Percentiles rank a stretch among this genome's conserved stretches.
Evolutionary conservation across 2,888 invertebrate species (phyloP).

Genomic region (Cybosia mesomella): DNA sequence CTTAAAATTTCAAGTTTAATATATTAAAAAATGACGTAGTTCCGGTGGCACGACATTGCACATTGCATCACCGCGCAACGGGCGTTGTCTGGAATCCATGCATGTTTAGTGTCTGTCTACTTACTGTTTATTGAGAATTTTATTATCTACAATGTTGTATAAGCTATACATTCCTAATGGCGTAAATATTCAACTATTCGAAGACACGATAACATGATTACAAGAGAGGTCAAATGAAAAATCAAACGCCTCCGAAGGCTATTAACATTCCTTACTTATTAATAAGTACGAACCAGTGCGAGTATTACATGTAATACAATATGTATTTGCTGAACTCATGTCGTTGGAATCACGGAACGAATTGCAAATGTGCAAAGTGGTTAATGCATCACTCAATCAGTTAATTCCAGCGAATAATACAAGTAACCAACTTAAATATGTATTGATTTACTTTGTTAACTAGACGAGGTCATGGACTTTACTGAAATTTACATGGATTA

Average conservation of each 20-base stretch:
- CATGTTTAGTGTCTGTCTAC: constrained; percentile 55
- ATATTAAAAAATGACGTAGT: constrained; percentile 48
- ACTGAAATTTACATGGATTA: constrained; percentile 12
- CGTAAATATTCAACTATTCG: constrained; percentile 62
- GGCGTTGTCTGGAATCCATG: constrained; percentile 62
- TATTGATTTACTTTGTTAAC: not conserved
- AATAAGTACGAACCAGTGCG: constrained; percentile 58
- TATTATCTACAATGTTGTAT: constrained; percentile 63
- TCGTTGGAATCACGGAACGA: constrained; percentile 62
- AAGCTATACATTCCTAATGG: constrained; percentile 59
- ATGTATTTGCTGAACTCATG: constrained; percentile 51
- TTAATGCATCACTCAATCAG: constrained; percentile 34
- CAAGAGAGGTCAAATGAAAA: constrained; percentile 69
- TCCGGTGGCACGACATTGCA: constrained; percentile 43
- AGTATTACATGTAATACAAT: constrained; percentile 33
- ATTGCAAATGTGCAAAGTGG: constrained; percentile 50
- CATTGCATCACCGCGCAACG: constrained; percentile 61
- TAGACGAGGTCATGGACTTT: constrained; percentile 11
- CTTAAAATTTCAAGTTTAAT: constrained; percentile 31
- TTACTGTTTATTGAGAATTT: constrained; percentile 66
- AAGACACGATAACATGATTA: constrained; percentile 60
- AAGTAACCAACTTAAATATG: not conserved
- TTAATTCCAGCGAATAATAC: constrained; percentile 10
- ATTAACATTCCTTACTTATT: constrained; percentile 72
- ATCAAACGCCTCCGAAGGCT: constrained; percentile 65